Percentiles rank a stretch among this genome's conserved stretches.
phyloP scores from a whole-genome alignment of 2,888 invertebrate genomes.

The Aethes cnicana region DNA sequence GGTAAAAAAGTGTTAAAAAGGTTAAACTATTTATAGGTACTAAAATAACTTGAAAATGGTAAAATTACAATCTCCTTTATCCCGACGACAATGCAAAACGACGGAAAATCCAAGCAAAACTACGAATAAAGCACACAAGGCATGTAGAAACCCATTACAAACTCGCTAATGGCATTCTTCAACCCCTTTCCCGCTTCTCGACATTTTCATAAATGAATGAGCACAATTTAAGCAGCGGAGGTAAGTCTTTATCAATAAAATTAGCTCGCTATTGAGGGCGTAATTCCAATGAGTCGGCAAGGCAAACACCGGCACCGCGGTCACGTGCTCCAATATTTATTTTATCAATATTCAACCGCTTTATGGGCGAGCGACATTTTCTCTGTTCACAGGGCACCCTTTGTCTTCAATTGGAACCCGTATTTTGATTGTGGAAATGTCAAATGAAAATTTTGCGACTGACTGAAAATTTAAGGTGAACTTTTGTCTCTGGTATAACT shows the following conservation, averaged over 20 bases:
- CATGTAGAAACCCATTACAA: no score
- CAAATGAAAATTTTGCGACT: neutral
- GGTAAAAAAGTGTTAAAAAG: no score
- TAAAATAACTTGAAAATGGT: no score
- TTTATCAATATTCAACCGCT: conserved; percentile 73
- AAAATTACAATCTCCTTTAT: no score
- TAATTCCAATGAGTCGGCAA: conserved; percentile 33
- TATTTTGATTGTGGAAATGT: conserved; percentile 21
- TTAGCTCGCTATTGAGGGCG: conserved; percentile 30
- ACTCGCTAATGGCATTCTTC: neutral
- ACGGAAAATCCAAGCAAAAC: no score
- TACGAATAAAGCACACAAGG: no score
- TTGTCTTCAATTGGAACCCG: conserved; percentile 25
- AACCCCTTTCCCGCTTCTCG: conserved; percentile 5
- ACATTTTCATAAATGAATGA: conserved; percentile 29
- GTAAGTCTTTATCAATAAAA: conserved; percentile 31
- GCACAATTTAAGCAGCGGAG: conserved; percentile 26
- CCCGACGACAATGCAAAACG: no score
- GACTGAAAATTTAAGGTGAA: neutral
- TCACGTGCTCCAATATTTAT: conserved; percentile 72
- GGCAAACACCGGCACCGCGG: conserved; percentile 42
- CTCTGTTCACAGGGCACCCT: conserved; percentile 37
- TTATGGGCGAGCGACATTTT: conserved; percentile 47
- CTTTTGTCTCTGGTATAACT: neutral
- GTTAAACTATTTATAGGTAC: no score